Evolutionary conservation across 1,140 invertebrate genomes (phyloP), one percentile per base, ranked within the genome.

Genomic region (Leptopilina boulardi): DNA sequence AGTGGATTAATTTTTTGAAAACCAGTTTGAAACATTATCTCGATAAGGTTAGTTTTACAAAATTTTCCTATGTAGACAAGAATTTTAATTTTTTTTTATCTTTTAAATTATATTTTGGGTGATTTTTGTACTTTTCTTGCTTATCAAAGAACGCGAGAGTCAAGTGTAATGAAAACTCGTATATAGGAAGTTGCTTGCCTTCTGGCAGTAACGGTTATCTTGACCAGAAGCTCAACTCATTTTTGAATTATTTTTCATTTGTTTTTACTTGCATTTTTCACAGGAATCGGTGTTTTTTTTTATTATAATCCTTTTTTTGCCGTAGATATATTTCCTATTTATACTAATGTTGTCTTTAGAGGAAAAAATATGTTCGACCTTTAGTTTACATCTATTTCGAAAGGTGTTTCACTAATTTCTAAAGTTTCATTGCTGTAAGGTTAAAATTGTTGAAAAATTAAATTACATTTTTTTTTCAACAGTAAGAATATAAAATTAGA

Each of bases 141-240:
- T 66, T 30, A 66, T 66, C 59, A 30, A 66, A n/a, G n/a, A 15
- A 66, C 23, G 26, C 21, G 21, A 30, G 59, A 66, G 26, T 66
- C 59, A 66, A 59, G 13, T 59, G 56, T 21, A 59, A 59, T 66
- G 26, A 66, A 66, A 66, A 66, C 26, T 59, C 19, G 9, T 34
- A 30, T 15, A 30, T 30, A 66, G 23, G 26, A 66, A 30, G 23
- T 26, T 30, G 59, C 13, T 30, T 66, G 59, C 59, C 59, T 66
- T 26, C 59, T 66, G 59, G 59, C 59, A 34, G 23, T 66, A 66
- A 66, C 59, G 59, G 59, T 66, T 66, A 13, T 34, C 59, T 66
- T 66, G 5, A 30, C 59, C 23, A 66, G 15, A 30, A 30, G 23
- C 59, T 66, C 59, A 66, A 11, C 5, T 15, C 11, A 15, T 26